These are phyloP conservation scores for Drosophila borborema DNA, from an alignment of 2,888 invertebrate species.

Conservation along the genomic window DNA sequence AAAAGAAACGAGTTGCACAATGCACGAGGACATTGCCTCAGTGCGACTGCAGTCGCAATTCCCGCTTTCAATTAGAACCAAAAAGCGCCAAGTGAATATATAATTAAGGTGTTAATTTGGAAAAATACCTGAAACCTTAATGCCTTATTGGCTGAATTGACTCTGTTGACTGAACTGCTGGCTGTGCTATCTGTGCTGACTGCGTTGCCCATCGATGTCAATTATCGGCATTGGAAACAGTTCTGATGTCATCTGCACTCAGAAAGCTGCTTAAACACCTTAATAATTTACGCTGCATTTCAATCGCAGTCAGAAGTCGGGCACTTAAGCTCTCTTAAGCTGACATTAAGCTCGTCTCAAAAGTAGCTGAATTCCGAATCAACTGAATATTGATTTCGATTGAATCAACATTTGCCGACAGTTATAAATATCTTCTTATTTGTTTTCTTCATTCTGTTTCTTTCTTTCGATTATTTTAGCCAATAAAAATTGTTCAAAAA, in stretches of 20 bases:
- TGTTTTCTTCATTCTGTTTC: too few relatives aligned
- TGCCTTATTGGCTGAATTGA: conserved; percentile 2
- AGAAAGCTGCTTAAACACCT: neutral
- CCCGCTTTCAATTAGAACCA: conserved; percentile 11
- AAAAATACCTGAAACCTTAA: neutral
- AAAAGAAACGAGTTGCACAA: conserved; percentile 16
- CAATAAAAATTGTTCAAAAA: neutral
- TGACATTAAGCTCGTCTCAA: neutral
- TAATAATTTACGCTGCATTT: conserved; percentile 14
- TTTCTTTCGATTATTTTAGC: too few relatives aligned
- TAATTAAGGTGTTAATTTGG: conserved; percentile 23
- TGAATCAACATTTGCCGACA: neutral
- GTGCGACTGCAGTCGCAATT: neutral
- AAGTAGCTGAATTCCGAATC: neutral
- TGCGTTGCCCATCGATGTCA: neutral
- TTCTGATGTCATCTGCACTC: conserved; percentile 10
- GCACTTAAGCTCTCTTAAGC: neutral
- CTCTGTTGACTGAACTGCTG: neutral
- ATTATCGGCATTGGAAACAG: conserved; percentile 24
- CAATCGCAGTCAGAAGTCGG: neutral
- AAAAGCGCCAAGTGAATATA: neutral
- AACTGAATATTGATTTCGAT: neutral
- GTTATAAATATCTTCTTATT: neutral
- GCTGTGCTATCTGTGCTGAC: too few relatives aligned
- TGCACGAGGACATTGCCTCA: conserved; percentile 14